A percentile compares a stretch with the other conserved stretches of the same genome.
Evolutionary conservation across 2,888 invertebrate genomes (phyloP).

Genomic region (Phortica magna): DNA sequence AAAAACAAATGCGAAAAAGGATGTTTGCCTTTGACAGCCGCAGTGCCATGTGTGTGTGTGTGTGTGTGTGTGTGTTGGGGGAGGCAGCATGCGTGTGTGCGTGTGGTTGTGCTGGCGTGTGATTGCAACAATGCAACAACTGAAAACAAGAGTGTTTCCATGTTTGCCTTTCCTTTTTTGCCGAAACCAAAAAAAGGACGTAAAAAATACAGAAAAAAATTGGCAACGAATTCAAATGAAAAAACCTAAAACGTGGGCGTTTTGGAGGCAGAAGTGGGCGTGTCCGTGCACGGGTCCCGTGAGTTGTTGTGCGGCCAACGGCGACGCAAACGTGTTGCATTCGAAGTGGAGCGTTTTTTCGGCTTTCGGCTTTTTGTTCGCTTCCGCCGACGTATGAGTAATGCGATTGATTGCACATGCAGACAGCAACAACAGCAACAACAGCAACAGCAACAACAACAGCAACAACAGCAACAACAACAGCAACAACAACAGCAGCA

Average conservation of each 20-base stretch:
- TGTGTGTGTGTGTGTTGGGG: background rate
- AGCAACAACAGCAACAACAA: constrained; percentile 16
- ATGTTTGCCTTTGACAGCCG: constrained; percentile 30
- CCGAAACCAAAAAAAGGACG: background rate
- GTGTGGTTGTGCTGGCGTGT: background rate
- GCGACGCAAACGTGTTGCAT: background rate
- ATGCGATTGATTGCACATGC: constrained; percentile 48
- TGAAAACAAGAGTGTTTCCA: constrained; percentile 15
- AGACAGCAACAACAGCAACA: constrained; percentile 23
- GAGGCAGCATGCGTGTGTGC: background rate
- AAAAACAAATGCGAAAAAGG: background rate
- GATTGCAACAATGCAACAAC: constrained; percentile 10
- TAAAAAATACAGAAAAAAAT: constrained; percentile 17
- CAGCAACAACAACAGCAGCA: background rate
- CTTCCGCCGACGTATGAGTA: constrained; percentile 68
- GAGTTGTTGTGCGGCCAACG: background rate
- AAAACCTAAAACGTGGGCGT: background rate
- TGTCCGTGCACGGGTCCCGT: background rate
- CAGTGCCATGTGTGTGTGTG: constrained; percentile 27
- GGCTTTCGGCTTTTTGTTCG: background rate
- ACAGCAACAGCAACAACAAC: background rate
- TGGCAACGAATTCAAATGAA: background rate
- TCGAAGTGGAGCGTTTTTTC: background rate
- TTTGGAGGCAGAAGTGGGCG: background rate
- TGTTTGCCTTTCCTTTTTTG: background rate